phyloP scores from a whole-genome alignment of 2,888 invertebrate genomes.

The Dryocosmus kuriphilus region DNA sequence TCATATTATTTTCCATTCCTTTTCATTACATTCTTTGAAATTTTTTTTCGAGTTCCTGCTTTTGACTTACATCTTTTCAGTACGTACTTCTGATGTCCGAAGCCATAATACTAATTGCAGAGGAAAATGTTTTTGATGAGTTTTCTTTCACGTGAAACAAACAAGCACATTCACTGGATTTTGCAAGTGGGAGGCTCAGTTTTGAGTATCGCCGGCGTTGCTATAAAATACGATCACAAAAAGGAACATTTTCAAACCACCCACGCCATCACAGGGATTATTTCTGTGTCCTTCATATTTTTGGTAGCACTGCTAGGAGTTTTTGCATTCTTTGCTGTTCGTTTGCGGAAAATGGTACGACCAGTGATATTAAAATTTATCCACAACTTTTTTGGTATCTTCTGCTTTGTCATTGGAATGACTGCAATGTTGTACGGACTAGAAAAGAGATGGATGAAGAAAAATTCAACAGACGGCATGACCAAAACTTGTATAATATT shows the following conservation, averaged over 20 bases:
- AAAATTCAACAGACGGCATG: slow-evolving; percentile 2
- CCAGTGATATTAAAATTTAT: slow-evolving; percentile 79
- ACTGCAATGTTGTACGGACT: slow-evolving; percentile 70
- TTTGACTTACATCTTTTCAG: slow-evolving; percentile 59
- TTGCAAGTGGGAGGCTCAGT: slow-evolving; percentile 79
- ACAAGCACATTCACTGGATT: slow-evolving; percentile 78
- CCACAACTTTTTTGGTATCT: slow-evolving; percentile 80
- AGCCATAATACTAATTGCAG: slow-evolving; percentile 64
- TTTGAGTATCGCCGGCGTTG: slow-evolving; percentile 79
- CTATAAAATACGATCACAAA: slow-evolving; percentile 74
- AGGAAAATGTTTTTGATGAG: slow-evolving; percentile 64
- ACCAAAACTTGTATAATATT: slow-evolving; percentile 55
- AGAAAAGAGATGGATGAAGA: slow-evolving; percentile 58
- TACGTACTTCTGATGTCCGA: slow-evolving; percentile 72
- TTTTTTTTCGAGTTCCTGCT: neutral
- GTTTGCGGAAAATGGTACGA: slow-evolving; percentile 78
- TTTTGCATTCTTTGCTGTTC: slow-evolving; percentile 79
- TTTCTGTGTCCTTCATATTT: slow-evolving; percentile 78
- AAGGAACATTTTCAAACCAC: slow-evolving; percentile 68
- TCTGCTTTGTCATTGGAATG: slow-evolving; percentile 80
- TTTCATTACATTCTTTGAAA: no score
- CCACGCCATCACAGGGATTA: slow-evolving; percentile 72
- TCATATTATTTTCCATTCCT: no score
- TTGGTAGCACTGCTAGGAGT: slow-evolving; percentile 79
- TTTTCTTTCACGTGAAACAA: slow-evolving; percentile 61